Conservation (phyloP, 92 coral and sea anemone species). For the Palythoa grandis region DNA sequence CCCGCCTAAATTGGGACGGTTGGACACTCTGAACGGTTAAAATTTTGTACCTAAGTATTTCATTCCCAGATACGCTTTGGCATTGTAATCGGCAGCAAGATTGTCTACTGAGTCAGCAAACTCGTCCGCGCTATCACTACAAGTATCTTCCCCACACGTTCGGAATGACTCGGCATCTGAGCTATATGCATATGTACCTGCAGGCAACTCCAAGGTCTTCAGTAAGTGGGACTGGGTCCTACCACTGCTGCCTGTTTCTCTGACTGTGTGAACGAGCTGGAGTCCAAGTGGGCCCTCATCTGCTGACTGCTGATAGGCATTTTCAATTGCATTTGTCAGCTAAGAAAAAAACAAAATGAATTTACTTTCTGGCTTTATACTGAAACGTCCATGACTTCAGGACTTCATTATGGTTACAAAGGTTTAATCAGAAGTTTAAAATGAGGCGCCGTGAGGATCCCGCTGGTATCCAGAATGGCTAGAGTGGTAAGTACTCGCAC, state of each 20-base stretch:
- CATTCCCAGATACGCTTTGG: constrained; percentile 30
- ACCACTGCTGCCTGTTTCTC: constrained; percentile 7
- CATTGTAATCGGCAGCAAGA: constrained; percentile 14
- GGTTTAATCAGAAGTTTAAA: too few relatives aligned
- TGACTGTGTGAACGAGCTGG: constrained; percentile 11
- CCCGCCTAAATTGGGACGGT: too few relatives aligned
- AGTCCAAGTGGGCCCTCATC: constrained; percentile 26
- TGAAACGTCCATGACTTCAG: too few relatives aligned
- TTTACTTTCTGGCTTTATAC: neutral
- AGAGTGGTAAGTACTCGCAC: too few relatives aligned
- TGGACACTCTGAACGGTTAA: neutral
- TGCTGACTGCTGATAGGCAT: constrained; percentile 7
- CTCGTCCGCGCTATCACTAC: constrained; percentile 43
- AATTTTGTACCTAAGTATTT: constrained; percentile 25
- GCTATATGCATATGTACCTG: constrained; percentile 42
- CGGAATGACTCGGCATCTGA: constrained; percentile 40
- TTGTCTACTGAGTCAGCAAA: constrained; percentile 34
- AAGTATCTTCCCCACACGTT: constrained; percentile 46
- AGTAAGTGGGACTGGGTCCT: neutral
- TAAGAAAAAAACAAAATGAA: neutral
- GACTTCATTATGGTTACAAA: too few relatives aligned
- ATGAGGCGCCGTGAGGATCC: too few relatives aligned
- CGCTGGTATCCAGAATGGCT: too few relatives aligned
- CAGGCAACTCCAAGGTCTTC: constrained; percentile 35
- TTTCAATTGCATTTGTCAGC: constrained; percentile 35